These are phyloP conservation scores for Dromiciops gliroides DNA, from an alignment of 2,113 vertebrate genomes.

Conservation along the genomic window DNA sequence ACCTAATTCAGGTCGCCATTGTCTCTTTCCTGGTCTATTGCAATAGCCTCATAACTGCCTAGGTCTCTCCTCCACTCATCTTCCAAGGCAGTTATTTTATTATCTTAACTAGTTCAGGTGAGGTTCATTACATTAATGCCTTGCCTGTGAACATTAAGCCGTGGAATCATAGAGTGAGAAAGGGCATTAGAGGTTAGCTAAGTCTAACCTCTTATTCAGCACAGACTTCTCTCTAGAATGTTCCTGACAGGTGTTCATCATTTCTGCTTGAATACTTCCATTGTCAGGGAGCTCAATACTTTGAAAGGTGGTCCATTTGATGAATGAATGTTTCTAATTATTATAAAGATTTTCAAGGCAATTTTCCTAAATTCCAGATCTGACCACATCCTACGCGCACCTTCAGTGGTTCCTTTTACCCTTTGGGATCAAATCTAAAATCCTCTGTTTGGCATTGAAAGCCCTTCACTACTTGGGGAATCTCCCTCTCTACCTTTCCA, in stretches of 20 bases:
- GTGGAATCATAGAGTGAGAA: background rate
- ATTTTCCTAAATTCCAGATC: background rate
- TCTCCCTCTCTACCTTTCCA: background rate
- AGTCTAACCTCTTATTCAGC: background rate
- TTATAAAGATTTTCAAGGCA: background rate
- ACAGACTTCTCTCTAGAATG: background rate
- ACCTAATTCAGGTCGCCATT: background rate
- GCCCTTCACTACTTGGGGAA: background rate
- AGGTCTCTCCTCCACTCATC: background rate
- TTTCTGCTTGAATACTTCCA: background rate
- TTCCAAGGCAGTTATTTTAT: background rate
- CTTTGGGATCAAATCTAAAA: background rate
- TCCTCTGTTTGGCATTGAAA: background rate
- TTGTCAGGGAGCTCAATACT: background rate
- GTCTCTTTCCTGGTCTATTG: background rate
- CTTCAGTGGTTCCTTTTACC: background rate
- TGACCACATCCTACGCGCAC: background rate
- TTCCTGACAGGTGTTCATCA: background rate
- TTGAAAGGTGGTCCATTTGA: background rate
- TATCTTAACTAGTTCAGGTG: background rate
- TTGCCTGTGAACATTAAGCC: background rate
- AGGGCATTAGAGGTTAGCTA: background rate
- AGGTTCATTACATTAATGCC: background rate
- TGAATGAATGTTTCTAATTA: background rate
- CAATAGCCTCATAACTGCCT: background rate